Evolutionary conservation across 2,888 invertebrate species (phyloP), one percentile per base, ranked within the genome.

Genomic region (Leptopilina myrica): DNA sequence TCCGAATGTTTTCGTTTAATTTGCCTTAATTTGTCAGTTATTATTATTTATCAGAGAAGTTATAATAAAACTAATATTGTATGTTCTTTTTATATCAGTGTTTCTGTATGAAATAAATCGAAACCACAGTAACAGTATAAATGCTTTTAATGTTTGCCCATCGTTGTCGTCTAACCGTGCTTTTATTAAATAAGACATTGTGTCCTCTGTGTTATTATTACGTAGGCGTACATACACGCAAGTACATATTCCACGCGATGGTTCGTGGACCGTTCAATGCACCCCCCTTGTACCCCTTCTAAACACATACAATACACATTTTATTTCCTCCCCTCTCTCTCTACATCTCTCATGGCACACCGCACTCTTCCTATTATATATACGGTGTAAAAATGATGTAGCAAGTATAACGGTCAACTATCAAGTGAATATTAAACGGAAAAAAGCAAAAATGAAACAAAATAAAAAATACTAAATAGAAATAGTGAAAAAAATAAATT

Each of bases 191-290:
- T 69, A 69, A 69, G 69, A 69, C 69, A 69, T 69, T 69, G 69
- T 69, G 69, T 69, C 69, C 49, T 53, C 69, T 69, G 14, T 14
- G 20, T 69, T 69, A 69, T 69, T 69, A 53, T 69, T 53, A 26
- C 9, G 69, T 53, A 26, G 69, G 69, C 69, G 69, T 69, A 53
- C 14, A 69, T 20, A 53, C 69, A 53, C 53, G 67, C 67, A 49
- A 20, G 49, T 20, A 49, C 49, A 46, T 69, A 49, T 12, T 49
- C 67, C 67, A 69, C 46, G 46, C 53, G 53, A 49, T 53, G 26
- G 53, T 69, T 69, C 69, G 69, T 53, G 69, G 49, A 69, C 69
- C 69, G 69, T 69, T 69, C 69, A 69, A 69, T 69, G 69, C 53
- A 53, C 69, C 40, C 65, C 33, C 40, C 20, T 49, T 49, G 46